phyloP scores from a whole-genome alignment of 2,113 vertebrate species.

The Oreochromis spilurus region DNA sequence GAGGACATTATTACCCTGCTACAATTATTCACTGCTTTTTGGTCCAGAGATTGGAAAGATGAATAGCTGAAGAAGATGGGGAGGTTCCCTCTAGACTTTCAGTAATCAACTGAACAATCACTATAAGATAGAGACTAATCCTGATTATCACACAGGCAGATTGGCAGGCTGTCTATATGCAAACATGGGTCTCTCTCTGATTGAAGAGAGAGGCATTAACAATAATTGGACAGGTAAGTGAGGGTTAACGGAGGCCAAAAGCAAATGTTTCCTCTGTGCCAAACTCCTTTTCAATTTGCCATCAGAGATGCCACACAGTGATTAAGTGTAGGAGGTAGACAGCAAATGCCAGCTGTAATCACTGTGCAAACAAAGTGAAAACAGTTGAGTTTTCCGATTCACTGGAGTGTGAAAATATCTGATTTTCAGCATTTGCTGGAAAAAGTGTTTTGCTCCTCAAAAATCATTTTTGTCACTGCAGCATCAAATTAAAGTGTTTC shows the following conservation, averaged over 20 bases:
- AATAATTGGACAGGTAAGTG: constrained; percentile 20
- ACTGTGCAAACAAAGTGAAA: constrained; percentile 44
- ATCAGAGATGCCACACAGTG: constrained; percentile 28
- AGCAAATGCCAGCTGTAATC: constrained; percentile 48
- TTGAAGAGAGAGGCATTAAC: constrained; percentile 3
- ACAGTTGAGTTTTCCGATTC: constrained; percentile 36
- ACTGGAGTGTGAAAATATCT: constrained; percentile 32
- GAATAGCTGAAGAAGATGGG: background rate
- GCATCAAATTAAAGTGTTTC: background rate
- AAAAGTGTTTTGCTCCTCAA: background rate
- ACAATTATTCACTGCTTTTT: constrained; percentile 5
- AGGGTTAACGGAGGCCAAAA: constrained; percentile 24
- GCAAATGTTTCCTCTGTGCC: constrained; percentile 36
- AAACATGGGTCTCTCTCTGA: constrained; percentile 2
- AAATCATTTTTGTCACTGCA: background rate
- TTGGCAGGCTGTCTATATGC: background rate
- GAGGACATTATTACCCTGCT: constrained; percentile 9
- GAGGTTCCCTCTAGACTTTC: background rate
- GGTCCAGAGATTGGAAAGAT: background rate
- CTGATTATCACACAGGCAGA: constrained; percentile 5
- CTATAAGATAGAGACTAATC: constrained; percentile 13
- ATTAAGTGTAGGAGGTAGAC: constrained; percentile 36
- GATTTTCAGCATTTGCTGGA: constrained; percentile 7
- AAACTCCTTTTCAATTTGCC: constrained; percentile 44
- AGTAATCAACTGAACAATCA: constrained; percentile 36